These are phyloP conservation scores for Pachycephus smyrnensis DNA, from an alignment of 2,888 invertebrate species.

Conservation along the genomic window DNA sequence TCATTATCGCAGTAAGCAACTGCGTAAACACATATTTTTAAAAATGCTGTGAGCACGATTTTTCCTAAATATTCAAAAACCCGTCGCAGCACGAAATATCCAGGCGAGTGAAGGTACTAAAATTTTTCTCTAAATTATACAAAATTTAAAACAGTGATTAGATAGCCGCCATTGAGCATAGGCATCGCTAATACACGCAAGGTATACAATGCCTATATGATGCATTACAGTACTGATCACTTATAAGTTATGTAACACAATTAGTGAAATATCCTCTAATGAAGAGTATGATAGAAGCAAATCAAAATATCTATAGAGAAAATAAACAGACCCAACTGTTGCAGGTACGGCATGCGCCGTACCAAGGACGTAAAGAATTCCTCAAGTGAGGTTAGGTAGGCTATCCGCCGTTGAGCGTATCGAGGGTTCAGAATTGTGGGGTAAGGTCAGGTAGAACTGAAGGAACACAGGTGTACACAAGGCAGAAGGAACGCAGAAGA, in stretches of 20 bases:
- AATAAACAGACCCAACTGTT: not conserved
- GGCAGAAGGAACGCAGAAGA: not conserved
- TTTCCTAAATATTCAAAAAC: not conserved
- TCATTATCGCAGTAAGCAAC: not conserved
- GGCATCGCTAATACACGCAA: too few species aligned
- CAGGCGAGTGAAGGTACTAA: not conserved
- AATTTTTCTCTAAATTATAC: not conserved
- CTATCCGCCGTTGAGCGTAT: not conserved
- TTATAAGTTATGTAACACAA: not conserved
- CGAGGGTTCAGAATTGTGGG: not conserved
- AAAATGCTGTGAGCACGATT: not conserved
- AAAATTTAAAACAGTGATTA: not conserved
- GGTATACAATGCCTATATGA: too few species aligned
- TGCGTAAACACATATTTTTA: not conserved
- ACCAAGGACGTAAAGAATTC: not conserved
- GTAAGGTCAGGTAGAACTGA: not conserved
- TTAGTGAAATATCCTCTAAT: not conserved
- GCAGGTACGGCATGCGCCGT: not conserved
- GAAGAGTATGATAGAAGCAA: not conserved
- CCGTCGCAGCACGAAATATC: not conserved
- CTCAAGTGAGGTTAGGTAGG: not conserved
- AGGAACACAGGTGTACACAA: not conserved
- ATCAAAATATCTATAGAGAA: not conserved
- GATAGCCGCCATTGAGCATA: too few species aligned
- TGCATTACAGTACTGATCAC: not conserved